Evolutionary conservation across 2,888 invertebrate species (phyloP), one percentile per base, ranked within the genome.

Genomic region (Drosophila barbarae): DNA sequence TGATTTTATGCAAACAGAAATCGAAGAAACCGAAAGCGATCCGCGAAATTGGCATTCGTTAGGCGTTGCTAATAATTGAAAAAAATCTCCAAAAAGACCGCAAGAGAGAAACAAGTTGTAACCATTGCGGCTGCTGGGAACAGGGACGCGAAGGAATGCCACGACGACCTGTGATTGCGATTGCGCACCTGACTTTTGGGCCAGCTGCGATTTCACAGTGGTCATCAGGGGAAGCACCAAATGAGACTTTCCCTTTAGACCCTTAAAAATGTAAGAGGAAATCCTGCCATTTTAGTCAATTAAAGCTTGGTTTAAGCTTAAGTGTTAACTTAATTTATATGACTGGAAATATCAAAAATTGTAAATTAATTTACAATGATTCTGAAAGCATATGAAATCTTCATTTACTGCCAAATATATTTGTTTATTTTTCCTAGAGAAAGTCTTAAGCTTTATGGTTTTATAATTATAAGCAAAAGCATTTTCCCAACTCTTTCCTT

Each of bases 61-160:
- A 78, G 85, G 78, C 85, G 78, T 75, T 81, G 73, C 74, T 66
- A 74, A 84, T 81, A 81, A 85, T 85, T 85, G 81, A 81, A 84
- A 85, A 65, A 42, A 42, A 38, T 54, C 61, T 74, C 71, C 47
- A 44, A 64, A 71, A 71, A 50, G 72, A 82, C 80, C 77, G 69
- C 84, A 59, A 35, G 38, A 32, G 34, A 32, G 32, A 59, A 60
- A 60, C 61, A 50, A 50, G 65, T 41, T 56, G 56, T 53, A n/a
- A 52, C 56, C 56, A 56, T 28, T 53, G 36, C 38, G 47, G 53
- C 23, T 21, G 49, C 32, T 34, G 46, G 46, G 13, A 8, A 21
- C 13, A 41, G 69, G 65, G 67, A 84, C 74, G 82, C 77, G 52
- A 59, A 65, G 80, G 83, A 79, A 79, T 84, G 77, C 70, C 55